These are phyloP conservation scores for Loxodonta africana DNA, from an alignment of 2,113 vertebrate genomes.

Conservation along the genomic window DNA sequence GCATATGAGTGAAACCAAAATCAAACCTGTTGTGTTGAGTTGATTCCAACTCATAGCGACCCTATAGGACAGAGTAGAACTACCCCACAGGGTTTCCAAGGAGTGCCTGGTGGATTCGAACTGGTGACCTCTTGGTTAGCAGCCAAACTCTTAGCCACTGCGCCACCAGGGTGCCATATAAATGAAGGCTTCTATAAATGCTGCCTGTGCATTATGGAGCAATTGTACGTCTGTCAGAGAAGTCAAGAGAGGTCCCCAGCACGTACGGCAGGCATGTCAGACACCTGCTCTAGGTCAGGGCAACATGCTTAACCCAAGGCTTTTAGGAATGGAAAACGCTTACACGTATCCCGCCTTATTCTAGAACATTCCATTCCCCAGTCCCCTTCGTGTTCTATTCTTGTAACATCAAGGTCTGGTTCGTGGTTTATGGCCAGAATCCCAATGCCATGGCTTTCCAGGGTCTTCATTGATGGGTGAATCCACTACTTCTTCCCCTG, in stretches of 20 bases:
- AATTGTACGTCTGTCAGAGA: not conserved
- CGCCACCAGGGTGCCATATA: no score
- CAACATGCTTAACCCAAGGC: not conserved
- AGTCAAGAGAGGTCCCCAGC: not conserved
- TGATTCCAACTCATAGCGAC: no score
- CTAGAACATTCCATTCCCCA: not conserved
- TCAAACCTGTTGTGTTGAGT: no score
- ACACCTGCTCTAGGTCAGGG: not conserved
- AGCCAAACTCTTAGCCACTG: no score
- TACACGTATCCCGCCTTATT: slow-evolving; percentile 55
- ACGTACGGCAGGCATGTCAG: not conserved
- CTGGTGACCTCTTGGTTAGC: no score
- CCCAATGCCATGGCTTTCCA: not conserved
- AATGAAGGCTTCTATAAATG: not conserved
- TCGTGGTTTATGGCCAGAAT: not conserved
- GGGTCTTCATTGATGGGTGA: not conserved
- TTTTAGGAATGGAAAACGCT: slow-evolving; percentile 60
- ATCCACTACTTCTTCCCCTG: not conserved
- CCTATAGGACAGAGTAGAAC: no score
- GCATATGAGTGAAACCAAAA: not conserved
- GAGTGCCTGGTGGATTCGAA: no score
- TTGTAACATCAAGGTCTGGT: not conserved
- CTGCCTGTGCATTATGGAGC: not conserved
- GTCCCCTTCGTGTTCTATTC: not conserved
- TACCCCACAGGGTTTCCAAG: no score